These are phyloP conservation scores for Psittacula cyanocephala DNA, from an alignment of 2,113 vertebrate genomes.

Conservation along the genomic window DNA sequence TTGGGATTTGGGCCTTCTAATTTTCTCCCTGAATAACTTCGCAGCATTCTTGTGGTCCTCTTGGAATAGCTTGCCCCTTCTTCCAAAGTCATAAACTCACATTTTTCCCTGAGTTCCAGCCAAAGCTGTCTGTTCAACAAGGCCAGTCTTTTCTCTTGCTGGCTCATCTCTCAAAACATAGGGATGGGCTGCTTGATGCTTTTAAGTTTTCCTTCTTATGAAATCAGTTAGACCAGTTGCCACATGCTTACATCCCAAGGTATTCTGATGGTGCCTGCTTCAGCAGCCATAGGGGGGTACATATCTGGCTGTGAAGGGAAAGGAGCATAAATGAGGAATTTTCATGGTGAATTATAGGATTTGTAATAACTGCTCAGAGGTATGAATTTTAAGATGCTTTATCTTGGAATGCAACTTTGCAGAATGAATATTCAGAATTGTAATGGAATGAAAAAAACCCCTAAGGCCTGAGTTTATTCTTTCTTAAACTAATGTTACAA, in stretches of 20 bases:
- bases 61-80: background rate
- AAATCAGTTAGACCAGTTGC: background rate
- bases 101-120: background rate
- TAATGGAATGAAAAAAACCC: background rate
- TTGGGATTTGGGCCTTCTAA: background rate
- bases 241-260: background rate
- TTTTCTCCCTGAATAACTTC: background rate
- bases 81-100: background rate
- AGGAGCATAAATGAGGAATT: background rate
- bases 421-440: background rate
- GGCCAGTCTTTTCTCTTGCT: accelerated
- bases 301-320: background rate
- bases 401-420: background rate
- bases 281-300: background rate
- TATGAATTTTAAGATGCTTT: background rate
- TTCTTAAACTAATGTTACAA: background rate
- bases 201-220: background rate
- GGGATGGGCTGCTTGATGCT: accelerated
- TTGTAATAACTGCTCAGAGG: background rate
- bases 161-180: background rate
- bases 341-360: background rate
- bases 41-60: background rate
- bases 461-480: background rate
- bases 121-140: background rate
- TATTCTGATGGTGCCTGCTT: background rate